Percentiles rank a stretch among this genome's conserved stretches.
phyloP scores from a whole-genome alignment of 2,797 vertebrate species.

The Pseudochaenichthys georgianus region DNA sequence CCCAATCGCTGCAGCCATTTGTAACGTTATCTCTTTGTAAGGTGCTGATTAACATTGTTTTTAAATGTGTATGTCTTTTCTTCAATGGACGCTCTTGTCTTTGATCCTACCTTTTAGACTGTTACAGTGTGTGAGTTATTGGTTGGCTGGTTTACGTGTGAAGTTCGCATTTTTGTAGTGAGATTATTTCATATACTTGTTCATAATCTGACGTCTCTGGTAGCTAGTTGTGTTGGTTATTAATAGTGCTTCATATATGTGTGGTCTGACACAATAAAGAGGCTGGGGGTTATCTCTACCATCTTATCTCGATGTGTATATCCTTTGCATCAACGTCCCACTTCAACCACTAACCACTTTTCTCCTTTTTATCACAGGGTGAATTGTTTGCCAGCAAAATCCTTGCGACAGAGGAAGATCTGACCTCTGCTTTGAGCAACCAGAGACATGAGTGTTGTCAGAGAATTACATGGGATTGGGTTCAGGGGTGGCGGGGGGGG shows the following conservation, averaged over 20 bases:
- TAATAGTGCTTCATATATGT: not conserved
- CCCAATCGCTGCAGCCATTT: too few species aligned
- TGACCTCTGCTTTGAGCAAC: slow-evolving; percentile 78
- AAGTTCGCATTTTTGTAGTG: not conserved
- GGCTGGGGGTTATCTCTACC: not conserved
- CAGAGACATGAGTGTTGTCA: slow-evolving; percentile 85
- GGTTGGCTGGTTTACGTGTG: not conserved
- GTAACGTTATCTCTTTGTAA: too few species aligned
- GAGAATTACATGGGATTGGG: slow-evolving; percentile 81
- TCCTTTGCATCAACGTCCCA: slow-evolving; percentile 3
- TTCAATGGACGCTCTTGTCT: too few species aligned
- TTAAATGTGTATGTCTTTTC: too few species aligned
- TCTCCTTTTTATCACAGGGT: slow-evolving; percentile 68
- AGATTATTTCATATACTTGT: not conserved
- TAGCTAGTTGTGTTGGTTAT: not conserved
- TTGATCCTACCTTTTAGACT: too few species aligned
- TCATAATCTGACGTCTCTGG: not conserved
- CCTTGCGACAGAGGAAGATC: slow-evolving; percentile 71
- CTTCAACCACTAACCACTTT: not conserved
- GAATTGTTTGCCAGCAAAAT: slow-evolving; percentile 76
- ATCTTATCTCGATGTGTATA: slow-evolving; percentile 7
- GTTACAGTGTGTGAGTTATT: too few species aligned
- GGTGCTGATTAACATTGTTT: too few species aligned
- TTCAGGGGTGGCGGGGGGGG: slow-evolving; percentile 75
- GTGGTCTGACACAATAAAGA: slow-evolving; percentile 9